A percentile compares a stretch with the other conserved stretches of the same genome.
These are phyloP conservation scores for Penaeus chinensis DNA, from an alignment of 1,140 invertebrate species.

Conservation along the genomic window DNA sequence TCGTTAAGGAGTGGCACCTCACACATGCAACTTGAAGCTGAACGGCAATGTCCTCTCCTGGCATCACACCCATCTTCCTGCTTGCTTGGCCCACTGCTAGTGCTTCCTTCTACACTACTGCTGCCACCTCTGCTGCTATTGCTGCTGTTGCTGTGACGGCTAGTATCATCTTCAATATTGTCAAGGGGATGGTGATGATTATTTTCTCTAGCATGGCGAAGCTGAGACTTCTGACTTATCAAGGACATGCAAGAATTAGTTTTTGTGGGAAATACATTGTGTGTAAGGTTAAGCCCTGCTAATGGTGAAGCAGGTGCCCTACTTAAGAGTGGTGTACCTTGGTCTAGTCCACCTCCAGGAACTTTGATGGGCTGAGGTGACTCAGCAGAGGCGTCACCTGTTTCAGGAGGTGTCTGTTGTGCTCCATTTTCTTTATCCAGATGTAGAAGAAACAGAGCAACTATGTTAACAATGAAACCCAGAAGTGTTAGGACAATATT, in stretches of 20 bases:
- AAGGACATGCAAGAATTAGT: constrained; percentile 56
- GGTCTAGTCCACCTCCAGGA: constrained; percentile 2
- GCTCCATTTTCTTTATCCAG: constrained; percentile 54
- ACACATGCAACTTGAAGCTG: constrained; percentile 34
- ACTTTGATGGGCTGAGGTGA: constrained; percentile 27
- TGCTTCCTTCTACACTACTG: constrained; percentile 25
- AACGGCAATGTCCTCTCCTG: constrained; percentile 31
- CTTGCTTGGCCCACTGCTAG: not conserved
- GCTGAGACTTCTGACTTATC: constrained; percentile 37
- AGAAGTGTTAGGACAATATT: constrained; percentile 61
- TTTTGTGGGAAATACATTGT: constrained; percentile 46
- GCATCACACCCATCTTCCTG: not conserved
- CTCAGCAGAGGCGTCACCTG: not conserved
- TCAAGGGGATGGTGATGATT: constrained; percentile 28
- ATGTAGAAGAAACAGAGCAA: constrained; percentile 57
- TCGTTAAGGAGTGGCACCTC: constrained; percentile 46
- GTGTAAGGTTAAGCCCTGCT: constrained; percentile 42
- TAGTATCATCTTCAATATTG: constrained; percentile 3
- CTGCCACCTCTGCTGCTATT: constrained; percentile 15
- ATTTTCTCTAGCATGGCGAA: constrained; percentile 10
- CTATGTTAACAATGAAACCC: constrained; percentile 62
- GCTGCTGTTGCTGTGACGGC: not conserved
- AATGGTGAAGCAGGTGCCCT: constrained; percentile 47
- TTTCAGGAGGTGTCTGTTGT: not conserved
- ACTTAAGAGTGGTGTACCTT: constrained; percentile 34